Percentiles rank a stretch among this genome's conserved stretches.
Conservation (phyloP, 2,888 invertebrate species). For the Megalurothrips usitatus region DNA sequence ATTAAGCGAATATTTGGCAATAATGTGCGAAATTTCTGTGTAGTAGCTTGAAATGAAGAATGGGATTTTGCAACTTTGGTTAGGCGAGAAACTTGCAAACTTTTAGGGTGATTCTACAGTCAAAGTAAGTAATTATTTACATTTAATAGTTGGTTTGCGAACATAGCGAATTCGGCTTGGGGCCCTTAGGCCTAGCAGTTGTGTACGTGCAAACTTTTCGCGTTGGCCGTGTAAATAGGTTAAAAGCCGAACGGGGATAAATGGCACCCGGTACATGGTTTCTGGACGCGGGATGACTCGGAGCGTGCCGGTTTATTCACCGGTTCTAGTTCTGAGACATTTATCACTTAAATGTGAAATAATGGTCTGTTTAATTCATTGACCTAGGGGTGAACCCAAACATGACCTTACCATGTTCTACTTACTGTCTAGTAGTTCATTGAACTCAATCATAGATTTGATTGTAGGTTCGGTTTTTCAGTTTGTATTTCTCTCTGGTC, state of each 20-base stretch:
- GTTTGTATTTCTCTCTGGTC: too few species aligned
- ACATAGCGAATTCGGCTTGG: conserved; percentile 18
- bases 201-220: conserved; percentile 24
- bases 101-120: neutral
- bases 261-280: neutral
- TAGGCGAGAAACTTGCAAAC: neutral
- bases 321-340: neutral
- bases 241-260: neutral
- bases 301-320: neutral
- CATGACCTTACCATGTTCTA: conserved; percentile 24
- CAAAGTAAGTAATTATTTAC: neutral
- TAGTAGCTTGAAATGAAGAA: neutral
- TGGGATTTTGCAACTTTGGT: neutral
- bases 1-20: conserved; percentile 16
- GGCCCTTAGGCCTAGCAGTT: conserved; percentile 2
- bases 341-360: neutral
- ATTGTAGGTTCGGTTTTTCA: too few species aligned
- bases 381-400: conserved; percentile 22
- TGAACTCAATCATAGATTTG: neutral
- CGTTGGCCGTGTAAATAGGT: conserved; percentile 20
- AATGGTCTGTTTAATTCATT: neutral
- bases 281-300: neutral
- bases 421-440: neutral
- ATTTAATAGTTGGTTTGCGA: neutral
- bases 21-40: neutral